Conservation (phyloP, 1,140 invertebrate genomes). For the Ceratoteleas bidentatus region DNA sequence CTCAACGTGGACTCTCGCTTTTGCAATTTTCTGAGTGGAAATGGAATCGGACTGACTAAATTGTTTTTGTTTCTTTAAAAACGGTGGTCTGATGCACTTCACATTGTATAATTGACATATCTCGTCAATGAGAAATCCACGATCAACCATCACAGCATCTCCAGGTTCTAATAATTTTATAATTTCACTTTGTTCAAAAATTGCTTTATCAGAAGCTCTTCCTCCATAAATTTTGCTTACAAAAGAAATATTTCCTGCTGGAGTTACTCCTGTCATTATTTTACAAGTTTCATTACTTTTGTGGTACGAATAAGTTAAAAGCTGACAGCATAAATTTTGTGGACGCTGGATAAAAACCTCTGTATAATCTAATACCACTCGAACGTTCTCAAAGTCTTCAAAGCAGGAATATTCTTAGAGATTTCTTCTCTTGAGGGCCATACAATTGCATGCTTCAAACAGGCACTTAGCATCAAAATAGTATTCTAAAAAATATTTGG, state of each 20-base stretch:
- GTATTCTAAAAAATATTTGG: constrained; percentile 39
- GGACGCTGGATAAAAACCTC: constrained; percentile 6
- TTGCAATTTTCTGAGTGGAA: constrained; percentile 60
- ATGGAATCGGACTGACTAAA: constrained; percentile 60
- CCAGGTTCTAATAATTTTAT: constrained; percentile 29
- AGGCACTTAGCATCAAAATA: background rate
- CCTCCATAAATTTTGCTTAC: constrained; percentile 63
- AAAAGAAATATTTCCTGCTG: constrained; percentile 71
- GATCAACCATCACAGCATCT: constrained; percentile 61
- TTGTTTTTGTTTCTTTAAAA: constrained; percentile 57
- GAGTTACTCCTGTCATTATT: constrained; percentile 66
- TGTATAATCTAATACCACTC: constrained; percentile 2
- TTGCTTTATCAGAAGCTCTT: background rate
- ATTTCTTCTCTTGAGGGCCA: constrained; percentile 2
- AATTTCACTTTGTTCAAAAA: constrained; percentile 5
- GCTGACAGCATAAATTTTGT: constrained; percentile 2
- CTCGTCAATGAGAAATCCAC: constrained; percentile 66
- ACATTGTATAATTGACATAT: constrained; percentile 50
- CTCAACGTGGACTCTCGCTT: constrained; percentile 58
- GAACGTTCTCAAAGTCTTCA: background rate
- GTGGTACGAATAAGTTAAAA: constrained; percentile 4
- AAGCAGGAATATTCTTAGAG: constrained; percentile 1
- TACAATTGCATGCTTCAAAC: background rate
- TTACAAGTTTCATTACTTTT: constrained; percentile 5
- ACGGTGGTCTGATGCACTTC: constrained; percentile 58